A percentile compares a stretch with the other conserved stretches of the same genome.
Evolutionary conservation across 1,140 invertebrate species (phyloP).

Genomic region (Drosophila tsacasi): DNA sequence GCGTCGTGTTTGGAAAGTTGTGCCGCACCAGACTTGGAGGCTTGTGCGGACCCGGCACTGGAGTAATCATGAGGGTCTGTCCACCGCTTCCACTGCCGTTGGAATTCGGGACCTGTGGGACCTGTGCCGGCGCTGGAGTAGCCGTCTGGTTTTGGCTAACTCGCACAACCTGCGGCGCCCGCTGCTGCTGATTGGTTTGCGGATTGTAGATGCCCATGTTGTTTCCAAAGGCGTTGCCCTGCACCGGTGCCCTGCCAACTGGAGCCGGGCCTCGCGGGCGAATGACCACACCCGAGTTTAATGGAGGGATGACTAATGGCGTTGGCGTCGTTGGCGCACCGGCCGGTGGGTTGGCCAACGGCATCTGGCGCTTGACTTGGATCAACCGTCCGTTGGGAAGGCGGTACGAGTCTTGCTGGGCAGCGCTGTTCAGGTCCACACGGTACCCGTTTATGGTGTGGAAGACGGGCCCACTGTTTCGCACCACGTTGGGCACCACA

Average conservation of each 20-base stretch:
- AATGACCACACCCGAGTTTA: slow-evolving; percentile 48
- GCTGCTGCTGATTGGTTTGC: slow-evolving; percentile 59
- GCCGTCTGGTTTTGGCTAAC: slow-evolving; percentile 36
- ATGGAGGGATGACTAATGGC: slow-evolving; percentile 6
- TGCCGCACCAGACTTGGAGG: slow-evolving; percentile 56
- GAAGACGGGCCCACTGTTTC: slow-evolving; percentile 69
- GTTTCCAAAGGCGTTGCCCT: slow-evolving; percentile 35
- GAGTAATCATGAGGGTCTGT: slow-evolving; percentile 27
- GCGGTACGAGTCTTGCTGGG: slow-evolving; percentile 81
- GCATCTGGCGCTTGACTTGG: slow-evolving; percentile 81
- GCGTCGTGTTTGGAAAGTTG: slow-evolving; percentile 49
- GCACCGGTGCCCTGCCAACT: slow-evolving; percentile 4
- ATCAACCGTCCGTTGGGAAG: slow-evolving; percentile 83
- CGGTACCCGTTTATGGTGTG: slow-evolving; percentile 84
- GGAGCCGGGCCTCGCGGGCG: slow-evolving; percentile 32
- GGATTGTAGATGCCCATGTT: slow-evolving; percentile 74
- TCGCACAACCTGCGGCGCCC: slow-evolving; percentile 60
- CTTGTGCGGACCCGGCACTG: slow-evolving; percentile 32
- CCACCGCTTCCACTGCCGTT: slow-evolving; percentile 46
- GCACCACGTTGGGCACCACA: slow-evolving; percentile 54
- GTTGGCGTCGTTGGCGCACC: slow-evolving; percentile 19
- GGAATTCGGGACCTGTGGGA: slow-evolving; percentile 6
- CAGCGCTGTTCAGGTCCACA: slow-evolving; percentile 83
- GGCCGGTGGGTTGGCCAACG: slow-evolving; percentile 13
- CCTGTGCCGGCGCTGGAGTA: slow-evolving; percentile 4